Conservation (phyloP, 2,113 vertebrate species). For the Atrichornis clamosus region DNA sequence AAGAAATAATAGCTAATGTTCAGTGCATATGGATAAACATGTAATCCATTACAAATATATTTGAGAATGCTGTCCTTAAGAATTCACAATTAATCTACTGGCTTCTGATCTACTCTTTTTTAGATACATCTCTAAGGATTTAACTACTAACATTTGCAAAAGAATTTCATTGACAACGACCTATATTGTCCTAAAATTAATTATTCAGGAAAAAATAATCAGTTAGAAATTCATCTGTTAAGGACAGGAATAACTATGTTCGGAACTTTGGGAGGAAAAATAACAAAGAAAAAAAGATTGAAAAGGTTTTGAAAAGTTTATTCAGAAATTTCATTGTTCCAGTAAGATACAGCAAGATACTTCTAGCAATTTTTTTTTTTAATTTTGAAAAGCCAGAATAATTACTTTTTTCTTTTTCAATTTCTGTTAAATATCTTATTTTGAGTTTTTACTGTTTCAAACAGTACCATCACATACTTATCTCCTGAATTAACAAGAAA, state of each 20-base stretch:
- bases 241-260: not conserved
- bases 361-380: not conserved
- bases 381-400: not conserved
- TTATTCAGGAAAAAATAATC: not conserved
- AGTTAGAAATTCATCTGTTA: not conserved
- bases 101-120: not conserved
- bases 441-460: not conserved
- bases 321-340: not conserved
- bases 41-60: not conserved
- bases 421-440: not conserved
- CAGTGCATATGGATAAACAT: not conserved
- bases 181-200: not conserved
- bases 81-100: not conserved
- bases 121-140: not conserved
- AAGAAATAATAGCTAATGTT: not conserved
- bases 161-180: not conserved
- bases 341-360: not conserved
- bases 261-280: fast-evolving
- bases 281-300: not conserved
- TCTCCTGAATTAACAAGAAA: not conserved
- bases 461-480: not conserved
- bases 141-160: not conserved
- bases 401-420: too few species aligned
- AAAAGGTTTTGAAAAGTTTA: not conserved
- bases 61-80: not conserved